phyloP scores from a whole-genome alignment of 2,797 vertebrate species.

The Hybognathus amarus region DNA sequence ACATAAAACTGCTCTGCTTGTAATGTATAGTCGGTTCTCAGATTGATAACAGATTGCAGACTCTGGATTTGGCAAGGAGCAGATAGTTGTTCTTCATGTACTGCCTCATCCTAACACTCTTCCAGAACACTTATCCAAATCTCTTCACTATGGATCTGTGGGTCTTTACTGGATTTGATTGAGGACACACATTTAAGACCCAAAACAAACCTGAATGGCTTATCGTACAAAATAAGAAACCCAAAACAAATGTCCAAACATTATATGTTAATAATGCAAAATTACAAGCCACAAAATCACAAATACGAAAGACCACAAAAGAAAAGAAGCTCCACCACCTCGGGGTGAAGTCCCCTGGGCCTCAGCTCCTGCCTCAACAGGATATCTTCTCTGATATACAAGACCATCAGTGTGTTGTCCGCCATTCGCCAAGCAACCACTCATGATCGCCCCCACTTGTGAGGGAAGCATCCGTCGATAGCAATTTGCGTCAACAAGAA shows the following conservation, averaged over 20 bases:
- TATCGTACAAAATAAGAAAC: not conserved
- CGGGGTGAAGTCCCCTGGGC: too few species aligned
- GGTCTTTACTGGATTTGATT: constrained; percentile 9
- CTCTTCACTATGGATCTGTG: not conserved
- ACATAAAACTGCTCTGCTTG: constrained; percentile 21
- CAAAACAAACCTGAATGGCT: not conserved
- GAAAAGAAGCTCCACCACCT: too few species aligned
- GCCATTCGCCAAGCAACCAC: too few species aligned
- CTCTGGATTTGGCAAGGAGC: constrained; percentile 24
- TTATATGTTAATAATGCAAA: too few species aligned
- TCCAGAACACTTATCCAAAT: constrained; percentile 33
- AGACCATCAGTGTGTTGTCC: too few species aligned
- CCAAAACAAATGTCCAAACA: not conserved
- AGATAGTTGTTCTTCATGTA: constrained; percentile 11
- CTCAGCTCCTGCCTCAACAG: too few species aligned
- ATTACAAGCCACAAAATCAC: too few species aligned
- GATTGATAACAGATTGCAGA: constrained; percentile 30
- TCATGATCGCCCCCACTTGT: too few species aligned
- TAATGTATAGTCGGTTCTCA: constrained; percentile 13
- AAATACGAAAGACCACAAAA: too few species aligned
- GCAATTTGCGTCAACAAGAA: too few species aligned
- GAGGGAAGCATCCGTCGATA: too few species aligned
- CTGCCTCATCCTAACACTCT: constrained; percentile 13
- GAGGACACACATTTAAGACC: not conserved
- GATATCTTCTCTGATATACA: too few species aligned